Evolutionary conservation across 1,140 invertebrate species (phyloP).

Genomic region (Pseudobourletiella spinata): DNA sequence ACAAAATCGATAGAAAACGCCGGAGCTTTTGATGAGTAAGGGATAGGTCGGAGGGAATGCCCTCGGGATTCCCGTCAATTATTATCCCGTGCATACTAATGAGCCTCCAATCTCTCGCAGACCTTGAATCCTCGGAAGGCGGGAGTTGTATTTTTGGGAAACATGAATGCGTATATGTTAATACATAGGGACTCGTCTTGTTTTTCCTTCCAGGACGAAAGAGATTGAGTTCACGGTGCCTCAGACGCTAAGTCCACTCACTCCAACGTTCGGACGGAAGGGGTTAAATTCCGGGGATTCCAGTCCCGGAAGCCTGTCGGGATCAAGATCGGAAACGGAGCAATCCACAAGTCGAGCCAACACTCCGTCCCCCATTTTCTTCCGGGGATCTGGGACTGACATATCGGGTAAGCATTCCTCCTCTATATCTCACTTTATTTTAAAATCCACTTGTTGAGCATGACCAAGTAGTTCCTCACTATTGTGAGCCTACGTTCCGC

Average conservation of each 20-base stretch:
- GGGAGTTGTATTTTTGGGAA: no score
- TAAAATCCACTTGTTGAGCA: background rate
- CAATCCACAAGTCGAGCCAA: constrained; percentile 42
- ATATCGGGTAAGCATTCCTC: constrained; percentile 31
- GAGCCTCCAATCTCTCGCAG: no score
- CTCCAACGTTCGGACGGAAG: constrained; percentile 47
- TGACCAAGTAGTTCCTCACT: no score
- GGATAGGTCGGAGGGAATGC: no score
- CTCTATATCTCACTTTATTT: background rate
- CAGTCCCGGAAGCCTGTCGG: constrained; percentile 45
- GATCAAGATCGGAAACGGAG: constrained; percentile 36
- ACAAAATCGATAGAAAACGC: no score
- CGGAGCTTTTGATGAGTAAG: no score
- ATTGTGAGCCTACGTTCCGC: no score
- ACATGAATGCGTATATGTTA: no score
- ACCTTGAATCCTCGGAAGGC: no score
- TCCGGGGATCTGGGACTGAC: constrained; percentile 47
- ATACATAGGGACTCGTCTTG: no score
- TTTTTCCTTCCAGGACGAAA: constrained; percentile 48
- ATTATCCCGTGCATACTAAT: no score
- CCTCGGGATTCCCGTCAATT: no score
- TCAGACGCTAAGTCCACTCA: constrained; percentile 48
- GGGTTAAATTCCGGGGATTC: constrained; percentile 41
- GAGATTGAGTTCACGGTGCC: constrained; percentile 56
- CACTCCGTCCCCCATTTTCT: constrained; percentile 52